Evolutionary conservation across 2,113 vertebrate species (phyloP).

Genomic region (Prunella himalayana): DNA sequence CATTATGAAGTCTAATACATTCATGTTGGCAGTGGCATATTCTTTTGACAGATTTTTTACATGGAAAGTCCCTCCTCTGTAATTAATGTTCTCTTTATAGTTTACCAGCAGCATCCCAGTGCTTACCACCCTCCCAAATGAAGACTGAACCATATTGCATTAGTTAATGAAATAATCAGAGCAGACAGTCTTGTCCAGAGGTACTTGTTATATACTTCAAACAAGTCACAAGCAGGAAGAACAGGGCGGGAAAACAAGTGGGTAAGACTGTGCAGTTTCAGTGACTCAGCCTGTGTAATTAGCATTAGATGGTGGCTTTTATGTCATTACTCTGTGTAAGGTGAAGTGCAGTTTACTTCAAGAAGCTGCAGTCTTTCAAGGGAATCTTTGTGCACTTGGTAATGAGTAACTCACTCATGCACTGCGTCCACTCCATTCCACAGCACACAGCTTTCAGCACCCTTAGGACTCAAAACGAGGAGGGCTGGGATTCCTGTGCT

Average conservation of each 20-base stretch:
- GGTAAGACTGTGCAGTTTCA: background rate
- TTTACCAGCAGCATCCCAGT: background rate
- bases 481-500: background rate
- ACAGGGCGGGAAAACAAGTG: background rate
- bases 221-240: background rate
- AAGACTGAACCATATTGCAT: background rate
- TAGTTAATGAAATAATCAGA: background rate
- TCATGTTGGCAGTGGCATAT: background rate
- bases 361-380: background rate
- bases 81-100: background rate
- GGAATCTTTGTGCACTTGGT: background rate
- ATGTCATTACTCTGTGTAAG: background rate
- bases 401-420: background rate
- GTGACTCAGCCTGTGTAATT: background rate
- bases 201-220: background rate
- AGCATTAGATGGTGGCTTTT: background rate
- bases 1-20: background rate
- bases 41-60: background rate
- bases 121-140: background rate
- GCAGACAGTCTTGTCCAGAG: background rate
- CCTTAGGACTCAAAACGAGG: background rate
- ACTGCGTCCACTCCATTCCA: background rate
- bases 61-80: background rate
- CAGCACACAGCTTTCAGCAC: background rate
- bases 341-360: background rate